phyloP scores from a whole-genome alignment of 2,113 vertebrate species.

The Corynorhinus townsendii region DNA sequence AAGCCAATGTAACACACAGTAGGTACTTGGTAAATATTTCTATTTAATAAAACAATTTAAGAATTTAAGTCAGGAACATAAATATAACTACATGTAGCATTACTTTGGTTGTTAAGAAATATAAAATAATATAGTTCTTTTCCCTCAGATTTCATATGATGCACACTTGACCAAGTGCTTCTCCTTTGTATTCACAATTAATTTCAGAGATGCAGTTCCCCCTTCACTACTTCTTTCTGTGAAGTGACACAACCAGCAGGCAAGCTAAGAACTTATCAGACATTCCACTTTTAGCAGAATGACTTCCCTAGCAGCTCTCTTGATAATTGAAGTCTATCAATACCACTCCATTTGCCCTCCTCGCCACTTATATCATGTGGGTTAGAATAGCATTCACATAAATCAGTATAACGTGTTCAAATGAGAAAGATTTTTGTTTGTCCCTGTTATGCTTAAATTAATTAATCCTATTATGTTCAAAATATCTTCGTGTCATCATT shows the following conservation, averaged over 20 bases:
- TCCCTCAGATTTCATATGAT: background rate
- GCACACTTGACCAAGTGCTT: background rate
- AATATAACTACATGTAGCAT: background rate
- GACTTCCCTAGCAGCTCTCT: slow-evolving; percentile 39
- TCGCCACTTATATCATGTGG: background rate
- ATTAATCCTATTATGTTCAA: background rate
- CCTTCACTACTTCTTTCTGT: slow-evolving; percentile 6
- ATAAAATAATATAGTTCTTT: background rate
- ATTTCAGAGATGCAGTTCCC: background rate
- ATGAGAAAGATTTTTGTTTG: background rate
- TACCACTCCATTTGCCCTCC: slow-evolving; percentile 3
- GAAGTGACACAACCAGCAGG: slow-evolving; percentile 38
- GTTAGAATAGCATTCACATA: slow-evolving; percentile 14
- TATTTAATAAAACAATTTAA: background rate
- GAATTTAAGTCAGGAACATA: background rate
- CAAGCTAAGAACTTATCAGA: slow-evolving; percentile 43
- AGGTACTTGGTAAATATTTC: background rate
- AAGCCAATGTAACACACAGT: background rate
- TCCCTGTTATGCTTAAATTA: background rate
- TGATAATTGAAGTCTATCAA: slow-evolving; percentile 36
- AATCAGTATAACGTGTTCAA: background rate
- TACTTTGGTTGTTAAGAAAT: background rate
- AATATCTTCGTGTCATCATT: background rate
- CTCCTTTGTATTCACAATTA: background rate
- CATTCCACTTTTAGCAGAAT: slow-evolving; percentile 43